A percentile compares a stretch with the other conserved stretches of the same genome.
These are phyloP conservation scores for Sphenodon punctatus DNA, from an alignment of 2,797 vertebrate genomes.

Conservation along the genomic window DNA sequence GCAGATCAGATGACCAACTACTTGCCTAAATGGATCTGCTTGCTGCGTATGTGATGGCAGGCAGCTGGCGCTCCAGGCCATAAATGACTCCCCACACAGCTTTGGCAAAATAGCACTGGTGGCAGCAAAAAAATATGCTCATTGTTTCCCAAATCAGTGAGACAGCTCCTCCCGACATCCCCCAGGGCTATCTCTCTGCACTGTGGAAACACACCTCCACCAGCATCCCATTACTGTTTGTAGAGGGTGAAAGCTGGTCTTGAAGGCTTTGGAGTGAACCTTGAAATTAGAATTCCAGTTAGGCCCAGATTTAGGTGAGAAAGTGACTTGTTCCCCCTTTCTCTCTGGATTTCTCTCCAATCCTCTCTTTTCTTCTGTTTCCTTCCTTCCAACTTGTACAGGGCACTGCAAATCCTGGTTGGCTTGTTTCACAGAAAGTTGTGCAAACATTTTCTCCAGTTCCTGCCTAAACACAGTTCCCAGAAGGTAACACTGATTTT, in stretches of 20 bases:
- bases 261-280: not conserved
- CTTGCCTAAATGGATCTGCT: not conserved
- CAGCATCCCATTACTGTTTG: not conserved
- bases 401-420: no score
- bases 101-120: not conserved
- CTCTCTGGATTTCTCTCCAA: not conserved
- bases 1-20: not conserved
- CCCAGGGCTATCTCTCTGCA: not conserved
- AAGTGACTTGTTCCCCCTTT: not conserved
- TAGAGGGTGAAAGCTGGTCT: not conserved
- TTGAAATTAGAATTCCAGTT: not conserved
- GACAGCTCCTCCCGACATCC: not conserved
- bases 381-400: no score
- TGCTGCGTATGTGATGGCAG: accelerated
- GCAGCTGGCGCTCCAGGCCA: not conserved
- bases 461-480: no score
- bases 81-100: not conserved
- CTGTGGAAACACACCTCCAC: not conserved
- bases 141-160: not conserved
- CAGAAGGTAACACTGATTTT: no score
- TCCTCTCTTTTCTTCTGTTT: not conserved
- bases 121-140: not conserved
- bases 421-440: no score
- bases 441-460: no score
- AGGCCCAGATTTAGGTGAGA: not conserved